Evolutionary conservation across 1,140 invertebrate genomes (phyloP).

Genomic region (Drosophila takahashii): DNA sequence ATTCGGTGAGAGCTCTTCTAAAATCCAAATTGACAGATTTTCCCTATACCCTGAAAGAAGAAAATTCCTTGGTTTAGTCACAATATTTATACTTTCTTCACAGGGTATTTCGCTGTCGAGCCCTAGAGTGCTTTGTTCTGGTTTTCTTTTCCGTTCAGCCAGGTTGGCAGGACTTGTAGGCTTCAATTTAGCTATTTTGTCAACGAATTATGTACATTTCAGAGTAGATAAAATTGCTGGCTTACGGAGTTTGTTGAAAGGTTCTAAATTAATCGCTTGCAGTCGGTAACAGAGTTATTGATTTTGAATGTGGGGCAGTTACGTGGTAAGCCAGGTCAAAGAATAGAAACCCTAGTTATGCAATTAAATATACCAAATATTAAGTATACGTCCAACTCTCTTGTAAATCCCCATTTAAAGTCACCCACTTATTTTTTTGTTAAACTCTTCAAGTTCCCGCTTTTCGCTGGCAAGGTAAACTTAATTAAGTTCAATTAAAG

Average conservation of each 20-base stretch:
- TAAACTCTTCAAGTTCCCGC: not conserved
- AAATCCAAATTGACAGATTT: constrained; percentile 8
- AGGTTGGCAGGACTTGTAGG: constrained; percentile 5
- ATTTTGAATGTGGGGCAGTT: not conserved
- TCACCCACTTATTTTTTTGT: not conserved
- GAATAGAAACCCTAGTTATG: not conserved
- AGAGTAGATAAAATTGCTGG: constrained; percentile 31
- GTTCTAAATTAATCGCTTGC: constrained; percentile 15
- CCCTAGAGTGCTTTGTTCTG: not conserved
- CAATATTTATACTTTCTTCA: not conserved
- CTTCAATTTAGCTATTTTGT: constrained; percentile 37
- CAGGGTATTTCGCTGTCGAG: constrained; percentile 1
- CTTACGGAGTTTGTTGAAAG: constrained; percentile 22
- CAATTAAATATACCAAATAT: not conserved
- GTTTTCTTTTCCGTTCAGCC: not conserved
- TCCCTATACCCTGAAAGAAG: constrained; percentile 7
- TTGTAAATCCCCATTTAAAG: no score
- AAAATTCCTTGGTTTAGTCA: not conserved
- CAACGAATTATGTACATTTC: constrained; percentile 38
- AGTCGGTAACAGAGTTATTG: constrained; percentile 8
- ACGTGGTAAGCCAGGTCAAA: not conserved
- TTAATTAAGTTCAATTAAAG: constrained; percentile 65
- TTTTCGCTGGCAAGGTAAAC: constrained; percentile 9
- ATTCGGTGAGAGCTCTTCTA: constrained; percentile 24
- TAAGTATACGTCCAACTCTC: not conserved